A percentile compares a stretch with the other conserved stretches of the same genome.
These are phyloP conservation scores for Equus przewalskii DNA, from an alignment of 2,113 vertebrate species.

Conservation along the genomic window DNA sequence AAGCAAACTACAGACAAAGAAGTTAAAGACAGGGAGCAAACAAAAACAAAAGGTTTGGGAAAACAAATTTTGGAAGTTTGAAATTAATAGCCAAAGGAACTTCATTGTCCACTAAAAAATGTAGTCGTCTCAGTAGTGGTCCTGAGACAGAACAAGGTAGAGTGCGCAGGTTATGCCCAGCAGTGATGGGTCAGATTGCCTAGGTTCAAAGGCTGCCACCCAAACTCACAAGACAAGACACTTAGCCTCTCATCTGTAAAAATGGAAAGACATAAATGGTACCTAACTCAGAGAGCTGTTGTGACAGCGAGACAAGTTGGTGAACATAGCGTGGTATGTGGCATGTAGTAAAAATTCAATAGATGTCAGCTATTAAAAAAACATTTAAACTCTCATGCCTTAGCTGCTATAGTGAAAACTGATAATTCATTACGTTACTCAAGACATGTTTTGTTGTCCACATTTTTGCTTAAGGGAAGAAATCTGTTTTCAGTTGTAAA, in stretches of 20 bases:
- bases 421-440: neutral
- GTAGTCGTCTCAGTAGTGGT: neutral
- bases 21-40: conserved; percentile 51
- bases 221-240: neutral
- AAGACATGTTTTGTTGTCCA: neutral
- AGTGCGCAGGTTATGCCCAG: accelerated
- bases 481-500: neutral
- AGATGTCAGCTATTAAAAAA: neutral
- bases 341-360: neutral
- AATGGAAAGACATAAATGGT: no score
- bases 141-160: neutral
- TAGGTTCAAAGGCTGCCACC: neutral
- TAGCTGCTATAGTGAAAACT: neutral
- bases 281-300: neutral
- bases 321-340: accelerated
- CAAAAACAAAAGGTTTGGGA: neutral
- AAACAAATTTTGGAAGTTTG: conserved; percentile 2
- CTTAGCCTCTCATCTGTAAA: neutral
- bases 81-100: neutral
- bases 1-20: conserved; percentile 47
- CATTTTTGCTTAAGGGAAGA: neutral
- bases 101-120: neutral
- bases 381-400: neutral
- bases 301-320: neutral
- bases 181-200: neutral